Base-by-base conservation (phyloP, 2,113 vertebrate genomes). In the Ameiurus melas region DNA sequence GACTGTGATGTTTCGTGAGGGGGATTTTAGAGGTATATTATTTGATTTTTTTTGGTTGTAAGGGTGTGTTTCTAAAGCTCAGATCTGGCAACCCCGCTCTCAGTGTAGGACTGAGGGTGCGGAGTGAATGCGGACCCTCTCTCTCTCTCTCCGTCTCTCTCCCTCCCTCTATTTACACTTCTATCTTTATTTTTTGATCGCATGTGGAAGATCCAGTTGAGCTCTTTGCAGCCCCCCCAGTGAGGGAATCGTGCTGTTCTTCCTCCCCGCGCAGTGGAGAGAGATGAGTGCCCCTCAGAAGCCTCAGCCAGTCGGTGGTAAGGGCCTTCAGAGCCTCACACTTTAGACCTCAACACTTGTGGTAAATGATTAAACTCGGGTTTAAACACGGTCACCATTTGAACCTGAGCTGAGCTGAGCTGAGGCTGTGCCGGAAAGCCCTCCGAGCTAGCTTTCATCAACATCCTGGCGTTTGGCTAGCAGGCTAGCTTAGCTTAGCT, bases 281-380 rank as follows among this genome's bases (percentile, higher is more conserved):
- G 85, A 47, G 58, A 90, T 89, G 85, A 82, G 66, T 68, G 20
- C 17, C 30, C 13, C 57, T 64, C 68, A 82, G 70, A 80, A 53
- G 30, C 66, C 80, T 81, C 62, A 87, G 90, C 55, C 88, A 87
- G 85, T 75, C 58, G 75, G 83, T 84, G 90, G 90, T 90, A 87
- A 58, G 30, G 83, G 64, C 30, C 55, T 43, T 7, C 43, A 80
- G 71, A 73, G 85, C 17, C 27, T 75, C 25, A 27, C 12, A 57
- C 20, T 27, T 88, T 84, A 71, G 19, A 83, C 66, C 22, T 62
- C 36, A 3, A 58, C 51, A 36, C 22, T 58, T 33, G 10, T 5
- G 3, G 8, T 25, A 36, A 82, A 58, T 58, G 1, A 82, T 36
- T 36, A 82, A 58, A 20, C n/a, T 12, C 0, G 20, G 4, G 57